Conservation (phyloP, 2,888 invertebrate species). For the Lymantria monacha region DNA sequence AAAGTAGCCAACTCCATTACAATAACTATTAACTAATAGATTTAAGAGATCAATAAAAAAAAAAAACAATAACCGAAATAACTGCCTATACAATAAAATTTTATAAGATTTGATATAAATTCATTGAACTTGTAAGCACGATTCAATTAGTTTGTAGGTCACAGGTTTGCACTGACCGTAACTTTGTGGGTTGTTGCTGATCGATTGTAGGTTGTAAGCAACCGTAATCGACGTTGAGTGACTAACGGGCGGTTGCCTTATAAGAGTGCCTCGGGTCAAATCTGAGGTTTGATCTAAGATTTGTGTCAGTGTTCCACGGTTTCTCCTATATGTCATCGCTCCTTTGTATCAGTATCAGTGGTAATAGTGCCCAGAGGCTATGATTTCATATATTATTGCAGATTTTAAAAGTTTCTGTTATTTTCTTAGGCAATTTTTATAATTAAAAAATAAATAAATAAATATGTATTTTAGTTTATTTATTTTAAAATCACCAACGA, state of each 20-base stretch:
- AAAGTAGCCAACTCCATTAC: slow-evolving; percentile 21
- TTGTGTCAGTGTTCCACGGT: slow-evolving; percentile 74
- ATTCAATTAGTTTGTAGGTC: slow-evolving; percentile 34
- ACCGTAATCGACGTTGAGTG: slow-evolving; percentile 58
- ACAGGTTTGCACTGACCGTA: slow-evolving; percentile 18
- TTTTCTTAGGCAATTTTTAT: too few species aligned
- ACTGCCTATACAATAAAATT: slow-evolving; percentile 25
- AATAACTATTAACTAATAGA: slow-evolving; percentile 11
- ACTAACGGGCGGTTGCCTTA: slow-evolving; percentile 73
- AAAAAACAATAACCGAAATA: slow-evolving; percentile 23
- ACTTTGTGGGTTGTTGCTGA: slow-evolving; percentile 13
- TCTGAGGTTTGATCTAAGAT: slow-evolving; percentile 69
- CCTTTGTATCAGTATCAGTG: background rate
- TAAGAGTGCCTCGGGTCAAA: slow-evolving; percentile 73
- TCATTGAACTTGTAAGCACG: slow-evolving; percentile 35
- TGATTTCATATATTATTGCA: slow-evolving; percentile 16
- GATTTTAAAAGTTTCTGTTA: too few species aligned
- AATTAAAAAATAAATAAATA: too few species aligned
- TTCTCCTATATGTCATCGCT: slow-evolving; percentile 70
- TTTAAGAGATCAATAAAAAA: slow-evolving; percentile 29
- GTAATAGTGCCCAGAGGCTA: slow-evolving; percentile 34
- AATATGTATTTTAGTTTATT: too few species aligned
- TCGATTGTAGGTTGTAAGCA: slow-evolving; percentile 32
- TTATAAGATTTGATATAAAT: slow-evolving; percentile 31
- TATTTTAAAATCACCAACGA: too few species aligned